Percentiles rank a stretch among this genome's conserved stretches.
These are phyloP conservation scores for Ranitomeya imitator DNA, from an alignment of 2,113 vertebrate species.

Conservation along the genomic window DNA sequence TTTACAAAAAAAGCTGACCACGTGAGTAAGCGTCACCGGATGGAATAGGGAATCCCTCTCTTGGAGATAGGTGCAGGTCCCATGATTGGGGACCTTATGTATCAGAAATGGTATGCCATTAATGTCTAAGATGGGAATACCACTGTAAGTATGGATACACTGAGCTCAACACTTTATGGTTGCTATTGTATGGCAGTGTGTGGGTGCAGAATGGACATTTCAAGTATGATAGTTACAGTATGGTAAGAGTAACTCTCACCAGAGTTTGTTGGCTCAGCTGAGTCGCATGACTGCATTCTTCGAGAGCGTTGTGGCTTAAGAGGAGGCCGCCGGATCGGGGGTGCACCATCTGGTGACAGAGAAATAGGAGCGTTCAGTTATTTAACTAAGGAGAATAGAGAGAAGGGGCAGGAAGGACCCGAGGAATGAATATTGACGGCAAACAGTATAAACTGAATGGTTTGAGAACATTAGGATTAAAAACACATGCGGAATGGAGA, in stretches of 20 bases:
- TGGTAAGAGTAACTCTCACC: conserved; percentile 6
- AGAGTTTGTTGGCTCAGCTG: conserved; percentile 63
- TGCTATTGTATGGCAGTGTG: too few relatives aligned
- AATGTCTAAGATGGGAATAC: too few relatives aligned
- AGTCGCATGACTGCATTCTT: conserved; percentile 72
- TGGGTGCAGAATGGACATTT: not conserved
- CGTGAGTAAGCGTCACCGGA: too few relatives aligned
- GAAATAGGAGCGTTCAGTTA: conserved; percentile 36
- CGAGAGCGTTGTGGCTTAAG: conserved; percentile 71
- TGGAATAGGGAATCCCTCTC: too few relatives aligned
- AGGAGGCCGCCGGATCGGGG: conserved; percentile 61
- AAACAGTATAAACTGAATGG: conserved; percentile 26
- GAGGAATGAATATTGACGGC: not conserved
- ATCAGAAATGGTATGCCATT: too few relatives aligned
- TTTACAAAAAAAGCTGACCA: too few relatives aligned
- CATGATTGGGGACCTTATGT: too few relatives aligned
- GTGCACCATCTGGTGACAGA: conserved; percentile 33
- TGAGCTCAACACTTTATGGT: too few relatives aligned
- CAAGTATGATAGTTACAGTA: not conserved
- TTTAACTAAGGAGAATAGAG: not conserved
- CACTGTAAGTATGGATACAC: too few relatives aligned
- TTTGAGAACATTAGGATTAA: conserved; percentile 27
- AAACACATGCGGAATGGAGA: conserved; percentile 35
- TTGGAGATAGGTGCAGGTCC: too few relatives aligned
- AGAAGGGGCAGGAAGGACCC: not conserved